Evolutionary conservation across 2,113 vertebrate species (phyloP).

Genomic region (Poicephalus meyeri): DNA sequence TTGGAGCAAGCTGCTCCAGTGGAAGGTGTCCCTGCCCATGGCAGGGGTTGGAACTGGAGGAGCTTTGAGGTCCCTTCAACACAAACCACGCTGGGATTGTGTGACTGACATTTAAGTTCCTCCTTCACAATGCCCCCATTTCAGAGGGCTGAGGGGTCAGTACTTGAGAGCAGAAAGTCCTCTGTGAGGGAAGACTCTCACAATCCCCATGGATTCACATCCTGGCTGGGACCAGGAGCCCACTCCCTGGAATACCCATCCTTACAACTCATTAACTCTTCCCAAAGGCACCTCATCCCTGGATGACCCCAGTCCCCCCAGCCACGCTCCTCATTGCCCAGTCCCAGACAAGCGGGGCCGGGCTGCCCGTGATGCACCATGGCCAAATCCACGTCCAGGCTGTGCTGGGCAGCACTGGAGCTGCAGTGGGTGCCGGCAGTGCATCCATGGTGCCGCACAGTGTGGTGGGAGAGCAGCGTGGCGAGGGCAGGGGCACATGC

Average conservation of each 20-base stretch:
- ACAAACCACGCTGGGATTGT: too few species aligned
- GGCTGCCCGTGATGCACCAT: not conserved
- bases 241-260: not conserved
- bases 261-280: not conserved
- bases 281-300: not conserved
- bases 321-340: not conserved
- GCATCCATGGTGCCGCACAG: too few species aligned
- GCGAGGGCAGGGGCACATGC: too few species aligned
- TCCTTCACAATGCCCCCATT: fast-evolving
- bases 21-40: too few species aligned
- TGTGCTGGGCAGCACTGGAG: too few species aligned
- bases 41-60: too few species aligned
- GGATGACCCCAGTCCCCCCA: too few species aligned
- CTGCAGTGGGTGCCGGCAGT: fast-evolving
- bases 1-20: too few species aligned
- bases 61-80: too few species aligned
- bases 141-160: not conserved
- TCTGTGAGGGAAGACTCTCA: not conserved
- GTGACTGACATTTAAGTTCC: not conserved
- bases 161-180: not conserved
- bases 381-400: too few species aligned
- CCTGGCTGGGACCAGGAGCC: not conserved
- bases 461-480: too few species aligned
- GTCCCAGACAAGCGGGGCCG: fast-evolving
- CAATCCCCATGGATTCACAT: fast-evolving